Evolutionary conservation across 2,797 vertebrate species (phyloP).

Genomic region (Lerista edwardsae): DNA sequence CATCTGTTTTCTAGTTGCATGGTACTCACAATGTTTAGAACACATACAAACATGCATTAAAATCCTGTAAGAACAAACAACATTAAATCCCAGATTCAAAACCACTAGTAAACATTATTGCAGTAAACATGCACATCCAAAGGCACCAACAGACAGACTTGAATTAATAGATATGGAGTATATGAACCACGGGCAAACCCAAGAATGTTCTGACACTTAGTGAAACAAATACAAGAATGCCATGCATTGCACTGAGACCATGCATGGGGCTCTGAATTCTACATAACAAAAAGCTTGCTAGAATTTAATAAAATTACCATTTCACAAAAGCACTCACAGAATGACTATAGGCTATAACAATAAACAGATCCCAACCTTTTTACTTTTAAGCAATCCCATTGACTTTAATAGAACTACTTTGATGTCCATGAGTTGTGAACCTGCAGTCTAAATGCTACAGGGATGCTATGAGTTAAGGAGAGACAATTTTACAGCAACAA

Average conservation of each 20-base stretch:
- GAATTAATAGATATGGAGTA: neutral
- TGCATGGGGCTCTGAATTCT: neutral
- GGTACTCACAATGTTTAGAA: neutral
- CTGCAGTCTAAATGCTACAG: neutral
- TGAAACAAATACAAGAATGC: neutral
- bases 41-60: neutral
- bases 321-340: rapidly evolving
- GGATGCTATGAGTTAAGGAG: neutral
- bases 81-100: neutral
- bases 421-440: neutral
- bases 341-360: rapidly evolving
- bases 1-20: neutral
- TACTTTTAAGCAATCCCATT: neutral
- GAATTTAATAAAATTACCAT: neutral
- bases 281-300: neutral
- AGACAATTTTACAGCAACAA: neutral
- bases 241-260: neutral
- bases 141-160: neutral
- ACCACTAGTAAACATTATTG: neutral
- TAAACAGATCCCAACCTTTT: neutral
- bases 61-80: neutral
- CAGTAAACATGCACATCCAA: neutral
- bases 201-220: neutral
- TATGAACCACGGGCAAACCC: neutral
- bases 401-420: neutral